Conservation (phyloP, 2,888 invertebrate species). For the Andrena fulva region DNA sequence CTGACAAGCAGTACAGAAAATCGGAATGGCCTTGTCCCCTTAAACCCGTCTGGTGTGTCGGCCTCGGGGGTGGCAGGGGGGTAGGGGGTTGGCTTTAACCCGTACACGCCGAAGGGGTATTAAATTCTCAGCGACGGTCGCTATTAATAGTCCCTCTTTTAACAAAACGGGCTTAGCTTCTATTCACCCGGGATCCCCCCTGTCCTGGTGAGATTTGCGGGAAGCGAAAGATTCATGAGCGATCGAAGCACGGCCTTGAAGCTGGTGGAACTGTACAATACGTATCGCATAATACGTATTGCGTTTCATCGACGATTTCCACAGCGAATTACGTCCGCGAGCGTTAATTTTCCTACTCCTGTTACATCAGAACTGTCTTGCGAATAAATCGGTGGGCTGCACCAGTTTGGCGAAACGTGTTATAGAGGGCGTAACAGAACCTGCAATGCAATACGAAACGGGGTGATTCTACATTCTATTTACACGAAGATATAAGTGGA, state of each 20-base stretch:
- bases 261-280: neutral
- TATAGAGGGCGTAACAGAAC: too few relatives aligned
- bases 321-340: neutral
- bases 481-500: too few relatives aligned
- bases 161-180: neutral
- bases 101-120: conserved; percentile 21
- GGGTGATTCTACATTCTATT: too few relatives aligned
- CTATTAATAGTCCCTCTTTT: conserved; percentile 36
- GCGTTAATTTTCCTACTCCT: neutral
- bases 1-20: conserved; percentile 41
- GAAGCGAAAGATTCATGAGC: conserved; percentile 33
- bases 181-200: conserved; percentile 5
- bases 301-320: neutral
- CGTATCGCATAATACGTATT: neutral
- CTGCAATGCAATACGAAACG: too few relatives aligned
- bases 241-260: conserved; percentile 10
- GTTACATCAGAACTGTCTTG: neutral
- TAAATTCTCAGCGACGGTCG: conserved; percentile 39
- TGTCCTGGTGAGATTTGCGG: neutral
- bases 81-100: conserved; percentile 14
- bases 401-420: too few relatives aligned
- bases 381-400: neutral
- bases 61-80: conserved; percentile 5
- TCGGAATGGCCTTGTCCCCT: conserved; percentile 68
- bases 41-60: conserved; percentile 54